Base-by-base conservation (phyloP, 2,888 invertebrate genomes). In the Hypsopygia costalis region DNA sequence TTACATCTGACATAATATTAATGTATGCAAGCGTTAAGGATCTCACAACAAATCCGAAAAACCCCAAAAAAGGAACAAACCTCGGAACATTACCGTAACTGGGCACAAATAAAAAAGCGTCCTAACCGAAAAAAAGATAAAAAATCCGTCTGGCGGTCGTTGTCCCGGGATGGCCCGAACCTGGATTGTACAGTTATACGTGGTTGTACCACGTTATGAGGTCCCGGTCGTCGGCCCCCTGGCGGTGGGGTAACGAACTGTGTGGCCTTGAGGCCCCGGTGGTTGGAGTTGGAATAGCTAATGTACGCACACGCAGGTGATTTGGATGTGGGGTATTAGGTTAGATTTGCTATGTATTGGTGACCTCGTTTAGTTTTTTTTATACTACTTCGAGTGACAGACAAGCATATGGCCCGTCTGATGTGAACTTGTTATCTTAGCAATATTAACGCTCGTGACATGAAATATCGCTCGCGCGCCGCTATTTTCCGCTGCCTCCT, bases 241-340 rank as follows among this genome's bases (percentile, higher is more conserved):
- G 34, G 44, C 20, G 44, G 25, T 33, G 31, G 43, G 30, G 39
- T 34, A 44, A 37, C 48, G 49, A 36, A 6, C 31, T 48, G 34
- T 16, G 37, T 49, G 61, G 57, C 60, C 60, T 60, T 60, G 60
- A n/a, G 41, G 46, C 42, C 34, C 20, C 16, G 36, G 29, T n/a
- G n/a, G 16, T 16, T 4, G 16, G 16, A 2, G 16, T 16, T 16
- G 16, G 25, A 25, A 25, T 25, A 25, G n/a, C 25, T 25, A 25
- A 16, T 16, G 16, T 3, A 25, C 8, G 25, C 25, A 25, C 2
- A 25, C 8, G 25, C 25, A 25, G 30, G 31, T 37, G 36, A 36
- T 29, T 36, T 29, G 30, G 11, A 29, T 30, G 21, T 30, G 21
- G 21, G 36, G 36, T 21, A 37, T 37, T 30, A 37, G 36, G 36